Evolutionary conservation across 2,113 vertebrate species (phyloP).

Genomic region (Eolophus roseicapilla): DNA sequence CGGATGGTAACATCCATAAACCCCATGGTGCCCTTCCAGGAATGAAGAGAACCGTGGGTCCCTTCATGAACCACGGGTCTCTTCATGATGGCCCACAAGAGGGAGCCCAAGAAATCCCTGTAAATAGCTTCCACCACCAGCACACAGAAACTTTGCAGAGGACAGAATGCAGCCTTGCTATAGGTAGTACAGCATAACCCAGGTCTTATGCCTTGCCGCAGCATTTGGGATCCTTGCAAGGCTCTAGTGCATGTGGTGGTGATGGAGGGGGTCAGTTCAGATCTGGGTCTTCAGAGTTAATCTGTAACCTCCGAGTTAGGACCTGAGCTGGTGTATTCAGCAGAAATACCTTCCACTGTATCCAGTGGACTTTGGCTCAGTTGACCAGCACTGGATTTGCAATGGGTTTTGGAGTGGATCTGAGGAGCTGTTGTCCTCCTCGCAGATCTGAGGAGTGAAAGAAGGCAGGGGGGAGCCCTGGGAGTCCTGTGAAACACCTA

Average conservation of each 20-base stretch:
- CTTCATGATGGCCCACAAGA: background rate
- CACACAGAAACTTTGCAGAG: background rate
- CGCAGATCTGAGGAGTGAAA: background rate
- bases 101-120: constrained; percentile 28
- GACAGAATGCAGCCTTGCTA: background rate
- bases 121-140: background rate
- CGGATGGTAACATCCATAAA: background rate
- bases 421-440: background rate
- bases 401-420: background rate
- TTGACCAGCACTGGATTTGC: background rate
- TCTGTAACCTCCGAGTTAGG: background rate
- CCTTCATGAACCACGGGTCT: background rate
- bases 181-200: background rate
- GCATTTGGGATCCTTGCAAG: background rate
- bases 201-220: background rate
- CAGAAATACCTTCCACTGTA: background rate
- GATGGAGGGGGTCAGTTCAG: background rate
- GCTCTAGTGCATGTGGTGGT: background rate
- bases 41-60: background rate
- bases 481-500: background rate
- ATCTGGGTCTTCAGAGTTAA: background rate
- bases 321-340: background rate
- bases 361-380: background rate
- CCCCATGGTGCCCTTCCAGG: rapidly evolving
- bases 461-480: background rate